These are phyloP conservation scores for Heteromormyrus szaboi DNA, from an alignment of 2,797 vertebrate genomes.

Conservation along the genomic window DNA sequence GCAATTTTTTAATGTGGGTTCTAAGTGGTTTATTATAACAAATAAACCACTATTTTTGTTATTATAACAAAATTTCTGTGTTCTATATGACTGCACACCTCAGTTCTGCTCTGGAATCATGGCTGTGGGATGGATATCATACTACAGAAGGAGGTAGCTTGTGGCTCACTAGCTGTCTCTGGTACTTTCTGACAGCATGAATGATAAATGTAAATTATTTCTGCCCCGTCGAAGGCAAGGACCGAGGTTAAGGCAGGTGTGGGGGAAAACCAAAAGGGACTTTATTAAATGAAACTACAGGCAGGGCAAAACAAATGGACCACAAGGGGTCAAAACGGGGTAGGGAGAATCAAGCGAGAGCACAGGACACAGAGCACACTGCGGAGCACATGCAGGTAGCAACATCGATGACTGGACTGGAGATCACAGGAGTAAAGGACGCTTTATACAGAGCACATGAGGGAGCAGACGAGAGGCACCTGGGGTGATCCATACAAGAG, in stretches of 20 bases:
- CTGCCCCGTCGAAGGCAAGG: not conserved
- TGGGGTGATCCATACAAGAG: not conserved
- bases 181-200: not conserved
- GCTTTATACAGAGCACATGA: not conserved
- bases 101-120: not conserved
- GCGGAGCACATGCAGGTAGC: not conserved
- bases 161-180: not conserved
- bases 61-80: not conserved
- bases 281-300: not conserved
- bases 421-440: not conserved
- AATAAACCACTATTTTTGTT: no score
- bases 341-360: not conserved
- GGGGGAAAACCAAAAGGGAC: not conserved
- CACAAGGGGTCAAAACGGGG: not conserved
- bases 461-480: not conserved
- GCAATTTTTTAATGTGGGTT: not conserved
- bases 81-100: not conserved
- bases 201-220: not conserved
- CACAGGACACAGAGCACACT: not conserved
- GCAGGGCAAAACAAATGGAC: not conserved
- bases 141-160: not conserved
- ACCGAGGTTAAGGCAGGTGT: not conserved
- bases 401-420: not conserved
- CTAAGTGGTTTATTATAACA: not conserved
- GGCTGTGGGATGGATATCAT: not conserved